These are phyloP conservation scores for Ornithoptera priamus DNA, from an alignment of 2,888 invertebrate genomes.

Conservation along the genomic window DNA sequence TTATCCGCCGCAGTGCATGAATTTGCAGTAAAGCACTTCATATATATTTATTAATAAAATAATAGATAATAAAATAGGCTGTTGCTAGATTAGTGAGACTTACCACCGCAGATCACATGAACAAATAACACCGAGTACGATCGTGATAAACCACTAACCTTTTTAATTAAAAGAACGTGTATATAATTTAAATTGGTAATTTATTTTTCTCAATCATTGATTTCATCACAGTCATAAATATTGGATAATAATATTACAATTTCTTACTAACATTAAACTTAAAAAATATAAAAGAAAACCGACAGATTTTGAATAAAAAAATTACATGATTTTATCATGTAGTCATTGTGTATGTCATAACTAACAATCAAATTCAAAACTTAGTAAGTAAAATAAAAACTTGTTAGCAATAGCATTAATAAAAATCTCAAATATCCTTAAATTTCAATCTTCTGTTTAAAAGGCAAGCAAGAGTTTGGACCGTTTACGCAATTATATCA, in stretches of 20 bases:
- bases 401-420: neutral
- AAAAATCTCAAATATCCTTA: neutral
- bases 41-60: too few relatives aligned
- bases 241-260: conserved; percentile 23
- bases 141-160: too few relatives aligned
- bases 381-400: neutral
- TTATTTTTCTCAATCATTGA: conserved; percentile 38
- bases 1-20: neutral
- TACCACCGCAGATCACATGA: too few relatives aligned
- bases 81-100: too few relatives aligned
- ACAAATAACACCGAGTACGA: too few relatives aligned
- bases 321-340: conserved; percentile 14
- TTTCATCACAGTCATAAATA: conserved; percentile 55
- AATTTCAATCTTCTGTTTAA: conserved; percentile 2
- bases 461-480: conserved; percentile 19
- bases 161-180: neutral
- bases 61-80: too few relatives aligned
- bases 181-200: conserved; percentile 45
- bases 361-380: neutral
- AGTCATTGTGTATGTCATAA: neutral
- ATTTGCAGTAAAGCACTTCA: neutral
- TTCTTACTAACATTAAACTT: conserved; percentile 18
- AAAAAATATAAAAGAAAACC: neutral
- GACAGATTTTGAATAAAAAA: neutral
- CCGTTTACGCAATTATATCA: neutral